Conservation (phyloP, 2,888 invertebrate species). For the Yponomeuta cagnagella region DNA sequence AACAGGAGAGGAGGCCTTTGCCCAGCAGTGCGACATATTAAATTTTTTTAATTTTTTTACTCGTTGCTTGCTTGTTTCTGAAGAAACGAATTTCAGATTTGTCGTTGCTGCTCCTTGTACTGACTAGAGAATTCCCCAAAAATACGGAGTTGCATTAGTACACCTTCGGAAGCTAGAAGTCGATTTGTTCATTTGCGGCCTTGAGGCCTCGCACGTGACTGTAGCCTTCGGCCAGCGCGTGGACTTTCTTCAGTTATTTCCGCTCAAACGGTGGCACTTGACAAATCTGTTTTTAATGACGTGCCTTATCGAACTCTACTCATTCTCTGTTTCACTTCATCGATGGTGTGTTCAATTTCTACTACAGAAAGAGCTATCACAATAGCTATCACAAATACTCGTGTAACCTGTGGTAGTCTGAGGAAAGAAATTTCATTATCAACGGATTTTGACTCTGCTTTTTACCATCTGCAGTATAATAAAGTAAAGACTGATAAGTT, state of each 20-base stretch:
- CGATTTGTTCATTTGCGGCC: constrained; percentile 31
- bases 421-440: too few species aligned
- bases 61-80: too few species aligned
- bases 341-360: background rate
- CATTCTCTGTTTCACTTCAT: constrained; percentile 5
- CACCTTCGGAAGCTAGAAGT: constrained; percentile 2
- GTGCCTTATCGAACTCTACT: constrained; percentile 41
- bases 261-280: constrained; percentile 34
- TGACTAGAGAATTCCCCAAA: too few species aligned
- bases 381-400: background rate
- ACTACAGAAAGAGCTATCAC: background rate
- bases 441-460: too few species aligned
- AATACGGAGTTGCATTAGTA: background rate
- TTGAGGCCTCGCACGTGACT: constrained; percentile 39
- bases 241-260: constrained; percentile 30
- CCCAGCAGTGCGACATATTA: too few species aligned
- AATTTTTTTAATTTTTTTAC: too few species aligned
- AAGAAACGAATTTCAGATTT: too few species aligned
- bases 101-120: too few species aligned
- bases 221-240: constrained; percentile 22
- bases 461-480: too few species aligned
- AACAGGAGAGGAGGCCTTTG: too few species aligned
- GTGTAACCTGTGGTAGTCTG: too few species aligned
- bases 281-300: constrained; percentile 60
- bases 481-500: too few species aligned